Evolutionary conservation across 2,797 vertebrate genomes (phyloP), one percentile per base, ranked within the genome.

Genomic region (Chrosomus eos): DNA sequence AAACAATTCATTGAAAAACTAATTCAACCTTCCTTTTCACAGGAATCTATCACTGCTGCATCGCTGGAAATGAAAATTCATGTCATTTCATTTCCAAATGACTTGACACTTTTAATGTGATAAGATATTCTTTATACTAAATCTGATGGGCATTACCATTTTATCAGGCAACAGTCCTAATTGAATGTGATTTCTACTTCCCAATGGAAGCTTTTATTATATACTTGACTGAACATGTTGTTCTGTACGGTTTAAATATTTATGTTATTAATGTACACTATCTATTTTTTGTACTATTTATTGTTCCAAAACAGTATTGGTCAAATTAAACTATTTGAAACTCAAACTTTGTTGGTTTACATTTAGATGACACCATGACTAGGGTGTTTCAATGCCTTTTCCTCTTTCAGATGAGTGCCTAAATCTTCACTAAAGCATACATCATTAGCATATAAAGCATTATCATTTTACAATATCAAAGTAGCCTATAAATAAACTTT

Each of bases 151-250:
- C 60, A 48, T 62, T 45, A 64, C n/a, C 26, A 48, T 38, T 13
- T 67, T 23, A 58, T 23, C 21, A 18, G 43, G 33, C 23, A 40
- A 31, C 36, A 48, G 1, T 81, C 64, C 51, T 66, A 45, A 83
- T 9, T 76, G 53, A 75, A 68, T 45, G 21, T 43, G 38, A 51
- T 82, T 53, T 81, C n/a, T 85, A 36, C 92, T 94, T 91, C 91
- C 92, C 58, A 90, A 48, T 91, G 91, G 93, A 94, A 92, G 89
- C 90, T 84, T 81, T 72, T 64, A 76, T 91, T 5, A 88, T 73
- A 16, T 86, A 70, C 78, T 81, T 88, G 81, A 93, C 87, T 86
- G 82, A 94, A 86, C 93, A 95, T 72, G 92, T 95, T 95, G 93
- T 93, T 95, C 93, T 79, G n/a, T 73, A 26, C 7, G 68, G 55